A percentile compares a stretch with the other conserved stretches of the same genome.
These are phyloP conservation scores for Isichthys henryi DNA, from an alignment of 2,113 vertebrate genomes.

Conservation along the genomic window DNA sequence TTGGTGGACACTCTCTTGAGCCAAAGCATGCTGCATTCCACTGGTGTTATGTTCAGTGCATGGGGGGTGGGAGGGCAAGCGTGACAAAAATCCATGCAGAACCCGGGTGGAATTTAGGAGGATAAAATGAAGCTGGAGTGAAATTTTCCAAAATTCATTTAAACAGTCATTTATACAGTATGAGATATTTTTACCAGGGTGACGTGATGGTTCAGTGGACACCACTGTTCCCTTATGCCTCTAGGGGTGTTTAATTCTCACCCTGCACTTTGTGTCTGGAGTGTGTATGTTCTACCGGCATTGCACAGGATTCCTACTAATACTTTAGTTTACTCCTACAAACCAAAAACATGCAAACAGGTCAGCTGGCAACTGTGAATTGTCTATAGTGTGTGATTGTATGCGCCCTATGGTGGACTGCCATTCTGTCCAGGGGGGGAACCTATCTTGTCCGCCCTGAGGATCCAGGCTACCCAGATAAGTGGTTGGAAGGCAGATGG, in stretches of 20 bases:
- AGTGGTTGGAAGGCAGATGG: neutral
- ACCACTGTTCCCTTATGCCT: neutral
- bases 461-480: neutral
- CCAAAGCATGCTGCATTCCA: neutral
- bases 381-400: neutral
- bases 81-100: neutral
- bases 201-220: neutral
- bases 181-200: neutral
- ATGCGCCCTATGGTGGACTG: neutral
- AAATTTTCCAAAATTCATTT: neutral
- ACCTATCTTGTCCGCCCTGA: neutral
- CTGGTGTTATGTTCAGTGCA: neutral
- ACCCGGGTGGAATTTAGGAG: neutral
- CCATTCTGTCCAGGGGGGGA: neutral
- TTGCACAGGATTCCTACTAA: neutral
- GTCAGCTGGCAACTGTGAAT: neutral
- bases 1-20: neutral
- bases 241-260: neutral
- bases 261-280: neutral
- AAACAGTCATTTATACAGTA: neutral
- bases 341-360: neutral
- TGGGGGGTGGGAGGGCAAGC: neutral
- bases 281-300: neutral
- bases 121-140: neutral
- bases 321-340: neutral